phyloP scores from a whole-genome alignment of 2,888 invertebrate species.

The Caenorhabditis panamensis region DNA sequence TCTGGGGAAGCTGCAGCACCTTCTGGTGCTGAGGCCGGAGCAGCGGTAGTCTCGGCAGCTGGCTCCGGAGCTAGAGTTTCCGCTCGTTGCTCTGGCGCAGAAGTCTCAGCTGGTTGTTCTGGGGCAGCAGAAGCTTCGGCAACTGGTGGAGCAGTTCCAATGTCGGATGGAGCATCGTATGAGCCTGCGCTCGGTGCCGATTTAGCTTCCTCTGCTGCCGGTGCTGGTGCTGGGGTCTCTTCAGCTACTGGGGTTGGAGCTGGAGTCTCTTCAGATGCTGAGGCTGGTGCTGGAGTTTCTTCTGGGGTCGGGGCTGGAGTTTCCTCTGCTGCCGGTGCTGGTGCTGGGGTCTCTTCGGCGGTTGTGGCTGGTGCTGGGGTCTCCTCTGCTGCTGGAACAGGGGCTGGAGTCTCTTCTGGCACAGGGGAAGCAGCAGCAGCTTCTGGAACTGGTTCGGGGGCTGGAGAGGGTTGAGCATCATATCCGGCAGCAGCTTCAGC shows the following conservation, averaged over 20 bases:
- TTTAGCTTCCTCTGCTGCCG: constrained; percentile 26
- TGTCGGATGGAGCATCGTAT: too few species aligned
- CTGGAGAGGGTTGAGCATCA: constrained; percentile 23
- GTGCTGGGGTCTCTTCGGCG: constrained; percentile 28
- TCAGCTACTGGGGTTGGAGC: constrained; percentile 30
- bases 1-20: constrained; percentile 3
- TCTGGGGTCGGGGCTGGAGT: constrained; percentile 39
- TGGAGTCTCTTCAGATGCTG: constrained; percentile 9
- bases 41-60: constrained; percentile 32
- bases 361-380: constrained; percentile 9
- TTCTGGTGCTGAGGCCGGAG: constrained; percentile 22
- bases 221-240: constrained; percentile 19
- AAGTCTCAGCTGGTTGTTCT: too few species aligned
- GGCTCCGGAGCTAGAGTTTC: constrained; percentile 31
- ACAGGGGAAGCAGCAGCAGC: constrained; percentile 23
- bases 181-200: too few species aligned
- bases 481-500: constrained; percentile 34
- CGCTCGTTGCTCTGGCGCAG: too few species aligned
- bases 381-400: constrained; percentile 22
- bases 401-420: constrained; percentile 17
- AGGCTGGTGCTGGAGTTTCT: constrained; percentile 35
- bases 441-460: constrained; percentile 29
- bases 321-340: constrained; percentile 27
- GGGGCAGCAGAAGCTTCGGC: too few species aligned
- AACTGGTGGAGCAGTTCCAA: too few species aligned